These are phyloP conservation scores for Proctacanthus coquilletti DNA, from an alignment of 1,140 invertebrate genomes.

Conservation along the genomic window DNA sequence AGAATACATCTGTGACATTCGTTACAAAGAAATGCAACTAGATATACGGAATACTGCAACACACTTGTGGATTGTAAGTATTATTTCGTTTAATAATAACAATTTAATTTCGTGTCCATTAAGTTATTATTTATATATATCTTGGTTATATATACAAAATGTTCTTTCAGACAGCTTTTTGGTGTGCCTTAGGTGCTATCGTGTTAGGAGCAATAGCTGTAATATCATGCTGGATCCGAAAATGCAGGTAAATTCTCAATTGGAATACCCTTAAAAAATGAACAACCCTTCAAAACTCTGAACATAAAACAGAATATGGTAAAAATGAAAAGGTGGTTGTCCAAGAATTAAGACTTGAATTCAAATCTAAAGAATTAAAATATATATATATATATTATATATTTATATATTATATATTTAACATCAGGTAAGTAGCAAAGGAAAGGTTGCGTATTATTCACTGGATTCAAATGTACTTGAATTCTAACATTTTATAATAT, in stretches of 20 bases:
- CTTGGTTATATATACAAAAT: slow-evolving; percentile 15
- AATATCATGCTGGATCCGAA: slow-evolving; percentile 30
- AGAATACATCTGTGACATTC: slow-evolving; percentile 22
- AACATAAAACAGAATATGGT: too few relatives aligned
- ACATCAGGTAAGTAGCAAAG: too few relatives aligned
- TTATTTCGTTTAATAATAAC: background rate
- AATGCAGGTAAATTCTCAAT: slow-evolving; percentile 31
- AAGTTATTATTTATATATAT: background rate
- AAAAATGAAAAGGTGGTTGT: too few relatives aligned
- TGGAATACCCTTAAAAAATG: background rate
- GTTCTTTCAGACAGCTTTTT: slow-evolving; percentile 25
- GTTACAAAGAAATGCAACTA: slow-evolving; percentile 28
- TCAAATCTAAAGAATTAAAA: too few relatives aligned
- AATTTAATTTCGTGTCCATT: background rate
- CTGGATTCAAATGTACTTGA: too few relatives aligned
- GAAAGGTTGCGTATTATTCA: too few relatives aligned
- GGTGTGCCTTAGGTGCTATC: slow-evolving; percentile 29
- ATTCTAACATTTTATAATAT: too few relatives aligned
- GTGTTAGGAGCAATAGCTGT: slow-evolving; percentile 27
- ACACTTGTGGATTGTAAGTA: slow-evolving; percentile 30
- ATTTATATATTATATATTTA: too few relatives aligned
- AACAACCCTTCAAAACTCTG: too few relatives aligned
- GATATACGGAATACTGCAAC: slow-evolving; percentile 26
- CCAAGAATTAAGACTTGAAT: too few relatives aligned
- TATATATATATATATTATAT: too few relatives aligned